These are phyloP conservation scores for Drosophila novamexicana DNA, from an alignment of 1,140 invertebrate genomes.

Conservation along the genomic window DNA sequence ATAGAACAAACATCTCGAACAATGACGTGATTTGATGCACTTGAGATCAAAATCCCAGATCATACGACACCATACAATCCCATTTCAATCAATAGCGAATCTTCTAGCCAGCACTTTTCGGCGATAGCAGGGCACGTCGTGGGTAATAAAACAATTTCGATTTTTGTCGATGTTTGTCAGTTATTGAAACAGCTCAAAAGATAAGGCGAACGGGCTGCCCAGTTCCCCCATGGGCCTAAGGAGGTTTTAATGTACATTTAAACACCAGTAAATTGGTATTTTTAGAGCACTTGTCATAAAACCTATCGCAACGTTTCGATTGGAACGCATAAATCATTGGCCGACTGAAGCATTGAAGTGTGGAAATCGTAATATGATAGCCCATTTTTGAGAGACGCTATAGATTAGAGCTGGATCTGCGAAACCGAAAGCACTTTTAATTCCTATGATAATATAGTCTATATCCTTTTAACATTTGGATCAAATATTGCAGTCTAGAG, in stretches of 20 bases:
- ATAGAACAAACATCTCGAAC: not conserved
- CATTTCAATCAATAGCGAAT: not conserved
- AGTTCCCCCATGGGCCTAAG: constrained; percentile 46
- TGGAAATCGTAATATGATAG: constrained; percentile 13
- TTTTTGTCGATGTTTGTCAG: constrained; percentile 51
- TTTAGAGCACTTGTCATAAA: constrained; percentile 79
- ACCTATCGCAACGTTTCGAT: constrained; percentile 28
- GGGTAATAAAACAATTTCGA: constrained; percentile 67
- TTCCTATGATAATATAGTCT: not conserved
- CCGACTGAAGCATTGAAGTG: constrained; percentile 20
- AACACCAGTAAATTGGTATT: constrained; percentile 74
- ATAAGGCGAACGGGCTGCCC: constrained; percentile 43
- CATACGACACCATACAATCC: constrained; percentile 13
- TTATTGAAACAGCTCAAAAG: constrained; percentile 58
- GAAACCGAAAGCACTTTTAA: constrained; percentile 1
- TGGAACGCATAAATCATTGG: constrained; percentile 47
- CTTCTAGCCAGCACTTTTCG: not conserved
- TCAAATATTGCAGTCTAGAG: too few relatives aligned
- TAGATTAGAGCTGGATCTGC: constrained; percentile 14
- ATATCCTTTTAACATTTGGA: not conserved
- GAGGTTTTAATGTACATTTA: constrained; percentile 79
- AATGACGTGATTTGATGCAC: constrained; percentile 15
- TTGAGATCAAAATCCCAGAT: constrained; percentile 27
- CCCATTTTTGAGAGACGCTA: constrained; percentile 8
- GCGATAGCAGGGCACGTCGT: constrained; percentile 16